These are phyloP conservation scores for Odontomyia ornata DNA, from an alignment of 2,888 invertebrate genomes.

Conservation along the genomic window DNA sequence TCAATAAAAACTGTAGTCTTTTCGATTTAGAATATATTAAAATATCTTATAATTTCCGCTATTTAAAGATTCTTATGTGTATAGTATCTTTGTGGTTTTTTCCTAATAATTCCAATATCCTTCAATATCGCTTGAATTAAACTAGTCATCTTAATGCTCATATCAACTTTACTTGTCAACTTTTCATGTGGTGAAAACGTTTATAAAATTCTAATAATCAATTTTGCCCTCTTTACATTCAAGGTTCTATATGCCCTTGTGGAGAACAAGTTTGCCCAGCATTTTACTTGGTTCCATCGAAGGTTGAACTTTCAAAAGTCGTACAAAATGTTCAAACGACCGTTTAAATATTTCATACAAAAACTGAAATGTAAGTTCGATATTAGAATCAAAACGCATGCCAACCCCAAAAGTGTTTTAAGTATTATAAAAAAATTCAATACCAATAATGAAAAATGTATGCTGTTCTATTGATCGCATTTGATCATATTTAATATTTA, in stretches of 20 bases:
- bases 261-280: slow-evolving; percentile 89
- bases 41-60: too few relatives aligned
- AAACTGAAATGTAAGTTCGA: neutral
- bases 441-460: neutral
- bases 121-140: too few relatives aligned
- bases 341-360: slow-evolving; percentile 65
- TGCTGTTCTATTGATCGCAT: neutral
- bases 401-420: neutral
- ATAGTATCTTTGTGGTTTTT: too few relatives aligned
- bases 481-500: neutral
- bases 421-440: neutral
- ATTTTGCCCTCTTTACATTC: neutral
- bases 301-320: slow-evolving; percentile 88
- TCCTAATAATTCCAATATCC: too few relatives aligned
- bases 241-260: slow-evolving; percentile 88
- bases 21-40: too few relatives aligned
- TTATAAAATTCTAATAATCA: neutral
- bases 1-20: too few relatives aligned
- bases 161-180: too few relatives aligned
- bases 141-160: too few relatives aligned
- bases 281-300: slow-evolving; percentile 89
- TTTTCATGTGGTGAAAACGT: neutral
- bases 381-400: neutral
- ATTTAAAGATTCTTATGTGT: too few relatives aligned
- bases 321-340: slow-evolving; percentile 88